Percentiles rank a stretch among this genome's conserved stretches.
These are phyloP conservation scores for Anthophora plumipes DNA, from an alignment of 2,888 invertebrate genomes.

Conservation along the genomic window DNA sequence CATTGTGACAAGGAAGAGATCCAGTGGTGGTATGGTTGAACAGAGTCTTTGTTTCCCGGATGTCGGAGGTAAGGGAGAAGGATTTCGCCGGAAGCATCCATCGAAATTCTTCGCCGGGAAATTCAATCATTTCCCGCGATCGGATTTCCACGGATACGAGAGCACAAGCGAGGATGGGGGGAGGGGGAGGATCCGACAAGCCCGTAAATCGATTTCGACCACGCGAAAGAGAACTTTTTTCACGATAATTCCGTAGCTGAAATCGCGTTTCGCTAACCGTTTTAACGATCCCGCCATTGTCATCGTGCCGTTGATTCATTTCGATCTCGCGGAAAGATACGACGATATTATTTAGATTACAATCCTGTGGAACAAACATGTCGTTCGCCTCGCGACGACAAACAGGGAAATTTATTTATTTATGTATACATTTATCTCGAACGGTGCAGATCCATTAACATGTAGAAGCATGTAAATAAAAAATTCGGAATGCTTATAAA, in stretches of 20 bases:
- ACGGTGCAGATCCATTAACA: too few species aligned
- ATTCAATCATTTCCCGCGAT: slow-evolving; percentile 41
- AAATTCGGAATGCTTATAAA: too few species aligned
- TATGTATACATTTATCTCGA: too few species aligned
- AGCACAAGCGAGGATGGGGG: too few species aligned
- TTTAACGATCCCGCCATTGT: not conserved
- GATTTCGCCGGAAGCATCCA: not conserved
- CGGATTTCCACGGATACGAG: slow-evolving; percentile 31
- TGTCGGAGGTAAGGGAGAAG: not conserved
- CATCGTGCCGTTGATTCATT: not conserved
- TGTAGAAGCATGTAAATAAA: too few species aligned
- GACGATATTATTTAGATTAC: not conserved
- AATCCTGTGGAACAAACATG: not conserved
- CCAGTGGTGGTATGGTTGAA: not conserved
- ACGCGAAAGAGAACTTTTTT: not conserved
- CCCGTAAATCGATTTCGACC: slow-evolving; percentile 26
- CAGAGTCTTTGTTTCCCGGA: slow-evolving; percentile 24
- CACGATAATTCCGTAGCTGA: not conserved
- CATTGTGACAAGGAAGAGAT: not conserved
- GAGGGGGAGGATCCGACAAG: slow-evolving; percentile 14
- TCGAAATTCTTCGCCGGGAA: slow-evolving; percentile 29
- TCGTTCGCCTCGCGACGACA: too few species aligned
- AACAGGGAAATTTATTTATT: not conserved
- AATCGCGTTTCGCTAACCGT: not conserved
- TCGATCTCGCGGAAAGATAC: not conserved